Evolutionary conservation across 2,113 vertebrate species (phyloP), one percentile per base, ranked within the genome.

Genomic region (Silurus meridionalis): DNA sequence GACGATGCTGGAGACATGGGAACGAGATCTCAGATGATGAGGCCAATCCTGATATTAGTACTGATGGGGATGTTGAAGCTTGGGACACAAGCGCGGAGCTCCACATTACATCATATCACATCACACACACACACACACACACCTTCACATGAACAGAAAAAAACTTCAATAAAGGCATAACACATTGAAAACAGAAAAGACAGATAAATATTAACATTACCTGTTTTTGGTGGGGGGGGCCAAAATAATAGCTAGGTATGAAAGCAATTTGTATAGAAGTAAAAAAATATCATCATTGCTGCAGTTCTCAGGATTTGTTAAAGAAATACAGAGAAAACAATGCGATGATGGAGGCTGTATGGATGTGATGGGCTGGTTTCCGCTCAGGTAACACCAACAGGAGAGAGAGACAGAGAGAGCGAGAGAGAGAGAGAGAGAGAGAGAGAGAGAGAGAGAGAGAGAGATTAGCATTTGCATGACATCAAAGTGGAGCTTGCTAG

Each of bases 1-100:
- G 67, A 83, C 19, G 82, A 83, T 71, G 82, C 64, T 58, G 82
- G 82, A 83, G 82, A 83, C 82, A 83, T 83, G 64, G 52, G 53
- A 67, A 46, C 4, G 66, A 61, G 0, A 3, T 72, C 25, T 46
- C 17, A 23, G 82, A 72, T 72, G 17, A 55, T 83, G 64, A 83
- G 3, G 21, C 48, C 52, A 52, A 37, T 37, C 19, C 81, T 55
- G 81, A 19, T 55, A 2, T 17, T 25, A 52, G 63, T 55, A 55
- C 2, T 69, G 53, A 83, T 71, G 25, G 25, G 25, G 57, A 60
- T 60, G 2, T 13, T 46, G 17, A 28, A 28, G 52, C 17, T 69
- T 69, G 48, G 25, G 14, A 25, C 52, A 4, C 13, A 14, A 82
- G 19, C 46, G 5, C 61, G 23, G 61, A 72, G 66, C 66, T 57